These are phyloP conservation scores for Hoplostethus mediterraneus DNA, from an alignment of 2,797 vertebrate genomes.

Conservation along the genomic window DNA sequence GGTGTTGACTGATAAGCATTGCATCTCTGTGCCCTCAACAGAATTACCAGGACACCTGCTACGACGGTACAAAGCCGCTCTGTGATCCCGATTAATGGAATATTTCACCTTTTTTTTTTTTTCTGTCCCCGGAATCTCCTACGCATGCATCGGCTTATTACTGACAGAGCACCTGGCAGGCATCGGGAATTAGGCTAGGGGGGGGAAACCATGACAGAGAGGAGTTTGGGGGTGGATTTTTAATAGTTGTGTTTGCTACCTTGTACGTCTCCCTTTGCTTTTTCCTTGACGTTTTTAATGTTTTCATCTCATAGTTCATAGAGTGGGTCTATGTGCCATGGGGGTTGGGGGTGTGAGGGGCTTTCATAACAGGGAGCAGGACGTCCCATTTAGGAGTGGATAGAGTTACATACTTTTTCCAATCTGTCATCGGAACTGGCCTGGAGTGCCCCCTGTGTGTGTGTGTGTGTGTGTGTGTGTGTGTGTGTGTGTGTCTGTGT, in stretches of 20 bases:
- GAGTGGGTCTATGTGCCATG: conserved; percentile 1
- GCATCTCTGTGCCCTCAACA: conserved; percentile 38
- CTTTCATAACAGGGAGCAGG: conserved; percentile 42
- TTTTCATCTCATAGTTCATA: not conserved
- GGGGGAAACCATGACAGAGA: not conserved
- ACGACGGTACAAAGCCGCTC: conserved; percentile 65
- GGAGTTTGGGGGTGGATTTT: not conserved
- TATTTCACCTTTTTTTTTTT: conserved; percentile 59
- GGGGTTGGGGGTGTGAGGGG: conserved; percentile 34
- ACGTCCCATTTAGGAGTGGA: conserved; percentile 45
- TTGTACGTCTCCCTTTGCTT: not conserved
- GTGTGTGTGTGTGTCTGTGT: not conserved
- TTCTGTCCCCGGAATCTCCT: conserved; percentile 53
- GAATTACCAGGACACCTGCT: conserved; percentile 66
- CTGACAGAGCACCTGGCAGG: conserved; percentile 32
- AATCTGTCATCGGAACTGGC: conserved; percentile 52
- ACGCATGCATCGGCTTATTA: conserved; percentile 57
- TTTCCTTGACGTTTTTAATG: not conserved
- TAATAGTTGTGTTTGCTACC: not conserved
- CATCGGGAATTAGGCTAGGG: conserved; percentile 28
- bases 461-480: conserved; percentile 13
- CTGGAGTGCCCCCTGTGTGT: conserved; percentile 34
- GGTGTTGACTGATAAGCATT: conserved; percentile 45
- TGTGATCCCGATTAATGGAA: conserved; percentile 66
- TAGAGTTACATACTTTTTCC: conserved; percentile 54